Evolutionary conservation across 2,888 invertebrate species (phyloP), one percentile per base, ranked within the genome.

Genomic region (Lithodes maja): DNA sequence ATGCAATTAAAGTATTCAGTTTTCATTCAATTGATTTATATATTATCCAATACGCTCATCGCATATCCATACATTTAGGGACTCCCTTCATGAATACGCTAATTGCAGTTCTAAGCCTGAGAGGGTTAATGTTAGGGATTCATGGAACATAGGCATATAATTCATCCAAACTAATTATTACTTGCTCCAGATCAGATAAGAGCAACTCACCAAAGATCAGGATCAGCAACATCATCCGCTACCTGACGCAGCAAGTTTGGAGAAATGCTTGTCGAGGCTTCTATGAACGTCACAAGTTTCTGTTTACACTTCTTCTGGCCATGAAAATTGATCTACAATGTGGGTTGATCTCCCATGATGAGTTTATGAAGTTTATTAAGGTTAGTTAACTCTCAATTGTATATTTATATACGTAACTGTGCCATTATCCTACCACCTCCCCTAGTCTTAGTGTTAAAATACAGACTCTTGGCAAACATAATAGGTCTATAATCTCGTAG

Each of bases 311-410:
- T 55, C 97, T 99, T 96, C 95, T 99, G 94, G 98, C 98, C 0
- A 97, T 99, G 95, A 99, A 99, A 94, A 98, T 99, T 92, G 98
- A 99, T 94, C 96, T 97, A 92, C 96, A 98, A 92, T 95, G 96
- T 78, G 96, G 96, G 0, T 94, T 95, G 71, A 97, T 99, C 91
- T 96, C 96, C 0, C 97, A 97, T 92, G 97, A 97, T 79, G 99
- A 99, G 94, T 99, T 99, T 93, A 96, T 97, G 95, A 96, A 97
- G 0, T 98, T 99, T 92, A 98, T 99, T 88, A 99, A 99, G 75
- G 91, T 90, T 12, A 79, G 77, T 61, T 33, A 3, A 17, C 12
- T 61, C 33, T 33, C 33, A 33, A 33, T 33, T 33, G 33, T 33
- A 33, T 33, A 33, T 33, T 33, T 33, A 33, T 33, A 33, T 33